Percentiles rank a stretch among this genome's conserved stretches.
Evolutionary conservation across 2,888 invertebrate species (phyloP).

Genomic region (Leptarthrus brevirostris): DNA sequence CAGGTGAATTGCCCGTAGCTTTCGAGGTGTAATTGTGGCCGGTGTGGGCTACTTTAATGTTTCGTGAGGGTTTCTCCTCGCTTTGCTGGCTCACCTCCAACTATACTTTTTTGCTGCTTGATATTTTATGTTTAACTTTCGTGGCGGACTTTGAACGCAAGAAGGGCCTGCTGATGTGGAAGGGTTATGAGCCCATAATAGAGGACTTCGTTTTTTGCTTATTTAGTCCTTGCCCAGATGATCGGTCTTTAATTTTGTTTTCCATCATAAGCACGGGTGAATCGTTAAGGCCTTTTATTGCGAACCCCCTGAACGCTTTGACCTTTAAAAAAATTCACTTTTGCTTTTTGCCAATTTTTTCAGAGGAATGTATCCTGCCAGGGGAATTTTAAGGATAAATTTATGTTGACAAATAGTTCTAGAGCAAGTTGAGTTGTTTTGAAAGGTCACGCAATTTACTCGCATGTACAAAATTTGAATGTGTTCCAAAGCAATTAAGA

Average conservation of each 20-base stretch:
- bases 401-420: no score
- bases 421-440: no score
- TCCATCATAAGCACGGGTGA: background rate
- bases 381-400: no score
- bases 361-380: no score
- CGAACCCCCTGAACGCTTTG: no score
- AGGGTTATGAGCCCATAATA: constrained; percentile 6
- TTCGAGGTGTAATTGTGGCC: constrained; percentile 20
- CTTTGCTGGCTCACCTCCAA: constrained; percentile 37
- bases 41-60: constrained; percentile 28
- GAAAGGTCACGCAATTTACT: no score
- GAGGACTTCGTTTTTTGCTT: constrained; percentile 3
- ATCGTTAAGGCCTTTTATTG: no score
- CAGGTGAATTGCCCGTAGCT: constrained; percentile 23
- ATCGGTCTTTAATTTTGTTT: background rate
- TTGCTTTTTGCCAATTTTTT: no score
- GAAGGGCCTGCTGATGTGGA: no score
- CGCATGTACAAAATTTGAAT: no score
- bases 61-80: constrained; percentile 30
- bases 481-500: no score
- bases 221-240: background rate
- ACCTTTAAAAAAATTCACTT: no score
- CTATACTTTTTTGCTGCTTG: constrained; percentile 14
- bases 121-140: constrained; percentile 18
- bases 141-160: constrained; percentile 5